Evolutionary conservation across 1,140 invertebrate genomes (phyloP).

Genomic region (Drosophila murphyi): DNA sequence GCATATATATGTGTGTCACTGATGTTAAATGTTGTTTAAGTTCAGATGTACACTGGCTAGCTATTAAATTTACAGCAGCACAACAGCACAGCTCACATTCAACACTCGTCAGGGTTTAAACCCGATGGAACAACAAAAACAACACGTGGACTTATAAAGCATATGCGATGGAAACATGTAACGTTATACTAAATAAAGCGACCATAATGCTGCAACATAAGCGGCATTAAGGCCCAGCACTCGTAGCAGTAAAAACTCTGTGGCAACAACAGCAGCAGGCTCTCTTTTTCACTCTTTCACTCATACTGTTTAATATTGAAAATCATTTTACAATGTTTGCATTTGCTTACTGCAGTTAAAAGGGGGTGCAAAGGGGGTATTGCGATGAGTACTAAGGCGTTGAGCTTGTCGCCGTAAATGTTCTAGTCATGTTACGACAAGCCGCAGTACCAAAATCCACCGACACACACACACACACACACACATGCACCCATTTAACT

Average conservation of each 20-base stretch:
- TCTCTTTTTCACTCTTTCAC: background rate
- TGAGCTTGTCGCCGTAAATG: constrained; percentile 70
- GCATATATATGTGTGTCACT: background rate
- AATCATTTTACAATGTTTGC: constrained; percentile 65
- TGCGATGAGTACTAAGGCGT: constrained; percentile 39
- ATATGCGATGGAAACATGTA: constrained; percentile 34
- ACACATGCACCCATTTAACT: constrained; percentile 6
- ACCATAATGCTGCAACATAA: constrained; percentile 50
- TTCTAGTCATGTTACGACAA: constrained; percentile 74
- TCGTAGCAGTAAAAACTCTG: constrained; percentile 23
- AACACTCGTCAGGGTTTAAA: no score
- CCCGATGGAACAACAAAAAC: background rate
- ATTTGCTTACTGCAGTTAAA: constrained; percentile 29
- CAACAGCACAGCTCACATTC: background rate
- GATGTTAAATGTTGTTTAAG: constrained; percentile 13
- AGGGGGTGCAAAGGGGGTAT: background rate
- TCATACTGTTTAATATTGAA: constrained; percentile 31
- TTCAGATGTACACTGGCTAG: background rate
- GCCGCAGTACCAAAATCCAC: constrained; percentile 64
- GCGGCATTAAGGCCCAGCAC: constrained; percentile 46
- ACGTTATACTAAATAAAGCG: constrained; percentile 38
- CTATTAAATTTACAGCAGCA: constrained; percentile 41
- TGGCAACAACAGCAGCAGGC: constrained; percentile 20
- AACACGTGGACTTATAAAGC: constrained; percentile 8
- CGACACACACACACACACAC: constrained; percentile 5